Conservation (phyloP, 2,888 invertebrate species). For the Imbricaverruca yamaguchii region DNA sequence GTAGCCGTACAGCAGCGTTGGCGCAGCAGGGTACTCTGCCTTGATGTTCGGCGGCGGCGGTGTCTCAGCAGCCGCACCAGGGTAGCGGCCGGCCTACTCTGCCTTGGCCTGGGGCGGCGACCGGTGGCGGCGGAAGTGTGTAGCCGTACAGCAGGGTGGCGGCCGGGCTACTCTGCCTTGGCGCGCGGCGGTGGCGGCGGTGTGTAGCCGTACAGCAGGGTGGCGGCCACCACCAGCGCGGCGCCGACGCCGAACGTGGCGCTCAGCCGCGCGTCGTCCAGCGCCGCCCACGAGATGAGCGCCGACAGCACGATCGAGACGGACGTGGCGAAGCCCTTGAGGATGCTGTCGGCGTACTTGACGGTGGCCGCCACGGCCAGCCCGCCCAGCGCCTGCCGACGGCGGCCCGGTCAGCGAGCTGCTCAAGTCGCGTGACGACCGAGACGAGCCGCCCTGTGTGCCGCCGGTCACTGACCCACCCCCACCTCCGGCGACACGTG, state of each 20-base stretch:
- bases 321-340: slow-evolving; percentile 51
- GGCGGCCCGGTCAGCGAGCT: too few species aligned
- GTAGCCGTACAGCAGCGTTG: too few species aligned
- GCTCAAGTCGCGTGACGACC: too few species aligned
- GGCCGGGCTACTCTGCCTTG: background rate
- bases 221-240: slow-evolving; percentile 44
- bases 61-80: too few species aligned
- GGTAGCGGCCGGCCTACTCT: too few species aligned
- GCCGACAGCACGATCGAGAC: slow-evolving; percentile 48
- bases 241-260: slow-evolving; percentile 39
- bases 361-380: slow-evolving; percentile 48
- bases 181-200: slow-evolving; percentile 23
- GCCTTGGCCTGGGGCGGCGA: too few species aligned
- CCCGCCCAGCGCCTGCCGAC: slow-evolving; percentile 46
- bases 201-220: slow-evolving; percentile 43
- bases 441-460: too few species aligned
- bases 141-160: background rate
- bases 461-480: too few species aligned
- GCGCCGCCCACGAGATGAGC: slow-evolving; percentile 44
- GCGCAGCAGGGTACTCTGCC: too few species aligned
- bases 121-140: too few species aligned
- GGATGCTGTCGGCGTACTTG: slow-evolving; percentile 51
- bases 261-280: slow-evolving; percentile 43
- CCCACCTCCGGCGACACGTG: too few species aligned
- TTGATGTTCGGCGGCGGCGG: too few species aligned